phyloP scores from a whole-genome alignment of 2,888 invertebrate species.

The Drosophila vallismaia region DNA sequence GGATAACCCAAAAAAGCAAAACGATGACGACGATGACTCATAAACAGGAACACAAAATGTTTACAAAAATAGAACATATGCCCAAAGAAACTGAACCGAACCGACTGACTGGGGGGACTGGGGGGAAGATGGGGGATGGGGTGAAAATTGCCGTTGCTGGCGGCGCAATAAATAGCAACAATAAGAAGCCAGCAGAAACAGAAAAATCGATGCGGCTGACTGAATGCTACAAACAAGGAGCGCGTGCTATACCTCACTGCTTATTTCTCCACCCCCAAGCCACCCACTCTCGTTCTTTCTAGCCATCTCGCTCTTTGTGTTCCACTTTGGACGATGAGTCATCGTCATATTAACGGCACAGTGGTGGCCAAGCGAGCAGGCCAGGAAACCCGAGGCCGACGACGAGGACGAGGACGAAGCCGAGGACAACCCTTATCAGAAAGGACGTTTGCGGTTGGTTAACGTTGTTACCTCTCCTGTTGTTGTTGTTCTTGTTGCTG shows the following conservation, averaged over 20 bases:
- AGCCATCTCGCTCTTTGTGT: slow-evolving; percentile 48
- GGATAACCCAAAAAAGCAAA: slow-evolving; percentile 56
- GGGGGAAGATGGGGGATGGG: slow-evolving; percentile 48
- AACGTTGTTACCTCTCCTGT: background rate
- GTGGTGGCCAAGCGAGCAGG: slow-evolving; percentile 47
- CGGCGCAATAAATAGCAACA: slow-evolving; percentile 77
- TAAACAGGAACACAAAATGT: slow-evolving; percentile 64
- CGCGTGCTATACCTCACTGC: slow-evolving; percentile 30
- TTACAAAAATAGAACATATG: slow-evolving; percentile 76
- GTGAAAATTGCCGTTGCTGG: slow-evolving; percentile 57
- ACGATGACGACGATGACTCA: slow-evolving; percentile 63
- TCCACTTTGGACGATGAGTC: slow-evolving; percentile 81
- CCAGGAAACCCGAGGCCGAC: slow-evolving; percentile 15
- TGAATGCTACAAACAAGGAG: slow-evolving; percentile 68
- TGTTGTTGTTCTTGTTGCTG: slow-evolving; percentile 14
- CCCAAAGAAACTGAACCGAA: slow-evolving; percentile 49
- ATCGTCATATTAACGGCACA: slow-evolving; percentile 59
- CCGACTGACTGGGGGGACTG: slow-evolving; percentile 5
- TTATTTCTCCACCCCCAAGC: background rate
- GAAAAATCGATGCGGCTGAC: slow-evolving; percentile 77
- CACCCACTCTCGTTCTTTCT: slow-evolving; percentile 8
- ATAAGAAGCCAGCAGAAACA: slow-evolving; percentile 62
- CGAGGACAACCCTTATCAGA: slow-evolving; percentile 69
- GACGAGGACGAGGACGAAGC: too few relatives aligned
- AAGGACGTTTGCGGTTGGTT: slow-evolving; percentile 78